phyloP scores from a whole-genome alignment of 2,113 vertebrate genomes.

The Pelmatolapia mariae region DNA sequence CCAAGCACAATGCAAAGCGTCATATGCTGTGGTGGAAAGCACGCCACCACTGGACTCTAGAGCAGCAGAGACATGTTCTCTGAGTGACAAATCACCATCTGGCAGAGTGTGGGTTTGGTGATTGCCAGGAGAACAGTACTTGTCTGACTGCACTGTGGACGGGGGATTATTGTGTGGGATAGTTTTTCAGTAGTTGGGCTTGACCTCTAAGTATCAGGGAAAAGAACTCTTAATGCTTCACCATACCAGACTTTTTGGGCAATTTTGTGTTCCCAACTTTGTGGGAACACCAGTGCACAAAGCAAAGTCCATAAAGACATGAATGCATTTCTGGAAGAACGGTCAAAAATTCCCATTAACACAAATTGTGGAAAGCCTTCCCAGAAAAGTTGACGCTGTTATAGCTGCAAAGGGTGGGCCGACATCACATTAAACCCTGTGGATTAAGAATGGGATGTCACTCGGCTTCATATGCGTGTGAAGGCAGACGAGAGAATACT shows the following conservation, averaged over 20 bases:
- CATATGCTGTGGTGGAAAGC: not conserved
- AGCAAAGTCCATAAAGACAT: not conserved
- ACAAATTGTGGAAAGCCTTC: not conserved
- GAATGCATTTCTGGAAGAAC: not conserved
- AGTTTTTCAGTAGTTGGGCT: not conserved
- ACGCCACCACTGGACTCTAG: not conserved
- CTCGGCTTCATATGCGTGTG: not conserved
- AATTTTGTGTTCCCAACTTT: not conserved
- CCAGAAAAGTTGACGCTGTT: not conserved
- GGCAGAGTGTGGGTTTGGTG: not conserved
- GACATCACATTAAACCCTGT: not conserved
- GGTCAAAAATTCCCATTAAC: not conserved
- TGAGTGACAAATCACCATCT: not conserved
- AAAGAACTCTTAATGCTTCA: not conserved
- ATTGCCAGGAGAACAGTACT: not conserved
- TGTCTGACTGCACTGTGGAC: not conserved
- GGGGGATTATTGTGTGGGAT: not conserved
- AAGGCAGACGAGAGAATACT: not conserved
- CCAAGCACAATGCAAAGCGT: not conserved
- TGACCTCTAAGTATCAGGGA: not conserved
- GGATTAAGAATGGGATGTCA: not conserved
- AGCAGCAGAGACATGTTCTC: not conserved
- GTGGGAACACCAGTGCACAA: not conserved
- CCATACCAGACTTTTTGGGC: not conserved
- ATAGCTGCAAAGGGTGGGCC: not conserved